These are phyloP conservation scores for Salvelinus alpinus DNA, from an alignment of 2,113 vertebrate genomes.

Conservation along the genomic window DNA sequence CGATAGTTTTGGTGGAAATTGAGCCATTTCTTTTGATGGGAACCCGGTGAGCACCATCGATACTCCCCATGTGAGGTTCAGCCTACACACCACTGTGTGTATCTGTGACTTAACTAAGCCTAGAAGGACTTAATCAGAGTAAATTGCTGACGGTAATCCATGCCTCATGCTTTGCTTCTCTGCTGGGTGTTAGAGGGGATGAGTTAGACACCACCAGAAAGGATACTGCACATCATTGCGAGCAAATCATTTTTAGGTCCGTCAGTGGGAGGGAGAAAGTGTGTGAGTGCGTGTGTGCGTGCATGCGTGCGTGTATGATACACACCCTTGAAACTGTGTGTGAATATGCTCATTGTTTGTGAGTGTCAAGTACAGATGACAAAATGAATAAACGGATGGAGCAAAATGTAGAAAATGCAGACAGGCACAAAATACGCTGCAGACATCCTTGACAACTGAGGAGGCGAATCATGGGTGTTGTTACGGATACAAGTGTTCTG, in stretches of 20 bases:
- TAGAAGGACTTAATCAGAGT: neutral
- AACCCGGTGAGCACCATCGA: neutral
- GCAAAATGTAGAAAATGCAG: neutral
- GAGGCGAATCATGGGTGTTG: neutral
- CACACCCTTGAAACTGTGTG: neutral
- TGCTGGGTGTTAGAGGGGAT: neutral
- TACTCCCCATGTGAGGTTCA: neutral
- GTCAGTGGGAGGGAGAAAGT: neutral
- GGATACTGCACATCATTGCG: neutral
- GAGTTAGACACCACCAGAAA: neutral
- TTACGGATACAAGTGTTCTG: no score
- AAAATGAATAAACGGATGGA: neutral
- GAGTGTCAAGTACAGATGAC: neutral
- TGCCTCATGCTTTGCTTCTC: neutral
- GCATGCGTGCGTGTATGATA: neutral
- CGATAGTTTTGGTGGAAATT: neutral
- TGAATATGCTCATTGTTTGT: neutral
- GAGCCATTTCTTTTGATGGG: neutral
- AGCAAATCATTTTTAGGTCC: no score
- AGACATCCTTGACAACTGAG: neutral
- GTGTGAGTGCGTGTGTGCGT: neutral
- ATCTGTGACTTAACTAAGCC: neutral
- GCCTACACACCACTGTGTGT: neutral
- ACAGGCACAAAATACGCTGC: neutral
- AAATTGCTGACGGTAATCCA: constrained; percentile 4